These are phyloP conservation scores for Chloroclysta siterata DNA, from an alignment of 2,888 invertebrate species.

Conservation along the genomic window DNA sequence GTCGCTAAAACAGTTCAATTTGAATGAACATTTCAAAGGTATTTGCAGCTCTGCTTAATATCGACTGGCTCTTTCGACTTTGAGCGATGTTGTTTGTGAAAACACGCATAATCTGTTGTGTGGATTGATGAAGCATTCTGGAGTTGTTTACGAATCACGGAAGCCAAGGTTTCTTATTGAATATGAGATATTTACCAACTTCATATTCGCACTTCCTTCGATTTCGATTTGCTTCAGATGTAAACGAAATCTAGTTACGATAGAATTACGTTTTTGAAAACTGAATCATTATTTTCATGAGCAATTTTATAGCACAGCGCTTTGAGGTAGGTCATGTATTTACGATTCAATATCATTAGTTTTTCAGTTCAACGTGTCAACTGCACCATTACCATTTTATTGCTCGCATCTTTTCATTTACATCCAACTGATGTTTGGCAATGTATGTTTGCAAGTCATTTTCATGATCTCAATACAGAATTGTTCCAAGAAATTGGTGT, in stretches of 20 bases:
- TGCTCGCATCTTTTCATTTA: conserved; percentile 12
- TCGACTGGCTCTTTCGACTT: conserved; percentile 25
- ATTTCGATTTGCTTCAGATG: not conserved
- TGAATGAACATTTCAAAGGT: conserved; percentile 27
- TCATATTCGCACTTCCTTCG: too few relatives aligned
- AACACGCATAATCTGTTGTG: conserved; percentile 19
- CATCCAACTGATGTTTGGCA: conserved; percentile 17
- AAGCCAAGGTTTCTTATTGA: not conserved
- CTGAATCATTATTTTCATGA: too few relatives aligned
- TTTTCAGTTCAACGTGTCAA: conserved; percentile 23
- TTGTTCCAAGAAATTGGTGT: conserved; percentile 12
- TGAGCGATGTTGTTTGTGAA: conserved; percentile 28
- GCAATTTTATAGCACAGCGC: not conserved
- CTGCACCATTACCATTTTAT: conserved; percentile 27
- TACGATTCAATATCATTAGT: conserved; percentile 19
- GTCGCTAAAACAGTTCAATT: conserved; percentile 29
- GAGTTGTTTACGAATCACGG: conserved; percentile 3
- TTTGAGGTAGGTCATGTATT: conserved; percentile 26
- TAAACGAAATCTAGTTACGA: not conserved
- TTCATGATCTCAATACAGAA: conserved; percentile 16
- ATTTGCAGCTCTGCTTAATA: conserved; percentile 28
- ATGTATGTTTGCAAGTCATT: conserved; percentile 9
- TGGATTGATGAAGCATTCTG: conserved; percentile 15
- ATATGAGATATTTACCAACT: not conserved
- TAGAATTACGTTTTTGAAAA: too few relatives aligned